Evolutionary conservation across 2,888 invertebrate genomes (phyloP).

Genomic region (Schizaphis graminum): DNA sequence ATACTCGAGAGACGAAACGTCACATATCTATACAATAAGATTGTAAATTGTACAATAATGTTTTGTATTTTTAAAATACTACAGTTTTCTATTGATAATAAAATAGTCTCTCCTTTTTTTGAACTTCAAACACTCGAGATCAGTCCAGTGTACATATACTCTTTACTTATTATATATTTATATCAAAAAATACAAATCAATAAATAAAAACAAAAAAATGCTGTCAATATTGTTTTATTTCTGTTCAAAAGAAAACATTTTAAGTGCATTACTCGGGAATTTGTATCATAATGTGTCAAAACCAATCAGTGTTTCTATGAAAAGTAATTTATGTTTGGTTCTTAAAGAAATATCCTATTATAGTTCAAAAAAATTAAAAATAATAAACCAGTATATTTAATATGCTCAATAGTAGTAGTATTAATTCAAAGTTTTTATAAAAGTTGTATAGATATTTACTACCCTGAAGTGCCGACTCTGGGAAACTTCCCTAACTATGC

Average conservation of each 20-base stretch:
- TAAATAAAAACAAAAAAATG: not conserved
- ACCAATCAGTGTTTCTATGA: not conserved
- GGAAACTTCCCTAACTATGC: too few species aligned
- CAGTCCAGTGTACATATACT: not conserved
- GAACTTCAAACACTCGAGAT: not conserved
- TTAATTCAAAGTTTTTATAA: not conserved
- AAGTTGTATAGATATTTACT: not conserved
- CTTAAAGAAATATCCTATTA: not conserved
- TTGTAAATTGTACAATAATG: not conserved
- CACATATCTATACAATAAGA: not conserved
- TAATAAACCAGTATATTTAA: not conserved
- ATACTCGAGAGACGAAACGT: not conserved
- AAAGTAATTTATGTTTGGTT: not conserved
- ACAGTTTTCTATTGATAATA: not conserved
- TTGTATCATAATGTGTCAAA: not conserved
- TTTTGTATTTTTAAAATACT: not conserved
- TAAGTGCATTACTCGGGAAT: not conserved
- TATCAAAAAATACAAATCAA: not conserved
- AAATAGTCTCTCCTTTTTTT: not conserved
- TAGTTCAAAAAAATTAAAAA: not conserved
- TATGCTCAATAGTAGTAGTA: not conserved
- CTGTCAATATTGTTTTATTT: not conserved
- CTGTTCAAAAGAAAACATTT: not conserved
- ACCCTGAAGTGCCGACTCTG: not conserved
- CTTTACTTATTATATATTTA: not conserved